Percentiles rank a stretch among this genome's conserved stretches.
Conservation (phyloP, 2,888 invertebrate genomes). For the Noctua pronuba region DNA sequence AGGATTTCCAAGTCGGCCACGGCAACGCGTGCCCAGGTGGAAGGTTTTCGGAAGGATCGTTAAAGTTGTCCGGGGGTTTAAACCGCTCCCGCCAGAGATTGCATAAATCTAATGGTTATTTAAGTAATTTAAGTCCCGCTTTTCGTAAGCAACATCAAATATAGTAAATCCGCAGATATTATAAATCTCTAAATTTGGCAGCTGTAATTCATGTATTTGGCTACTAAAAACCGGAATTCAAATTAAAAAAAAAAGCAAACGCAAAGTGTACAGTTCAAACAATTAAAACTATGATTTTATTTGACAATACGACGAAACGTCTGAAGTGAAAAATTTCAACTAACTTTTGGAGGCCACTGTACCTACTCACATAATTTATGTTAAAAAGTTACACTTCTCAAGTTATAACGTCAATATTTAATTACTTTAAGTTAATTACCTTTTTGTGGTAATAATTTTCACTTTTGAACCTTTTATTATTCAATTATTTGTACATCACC, state of each 20-base stretch:
- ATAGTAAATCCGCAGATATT: too few relatives aligned
- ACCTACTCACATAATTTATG: conserved; percentile 20
- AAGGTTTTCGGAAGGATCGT: too few relatives aligned
- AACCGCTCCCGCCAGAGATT: too few relatives aligned
- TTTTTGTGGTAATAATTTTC: conserved; percentile 44
- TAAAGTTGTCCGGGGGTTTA: too few relatives aligned
- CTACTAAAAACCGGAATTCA: not conserved
- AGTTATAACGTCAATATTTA: conserved; percentile 37
- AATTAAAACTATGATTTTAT: not conserved
- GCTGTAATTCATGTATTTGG: not conserved
- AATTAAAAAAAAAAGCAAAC: not conserved
- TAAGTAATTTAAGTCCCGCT: not conserved
- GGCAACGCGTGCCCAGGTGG: too few relatives aligned
- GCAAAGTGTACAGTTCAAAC: not conserved
- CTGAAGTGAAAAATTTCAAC: not conserved
- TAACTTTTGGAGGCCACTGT: not conserved
- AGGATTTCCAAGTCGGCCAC: too few relatives aligned
- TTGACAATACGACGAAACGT: not conserved
- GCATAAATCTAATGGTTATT: not conserved
- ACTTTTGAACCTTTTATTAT: conserved; percentile 43
- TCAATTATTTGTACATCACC: conserved; percentile 50
- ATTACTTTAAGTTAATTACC: conserved; percentile 44
- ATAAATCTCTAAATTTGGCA: too few relatives aligned
- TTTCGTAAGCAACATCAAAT: not conserved
- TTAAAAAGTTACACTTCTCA: conserved; percentile 18